phyloP scores from a whole-genome alignment of 2,113 vertebrate genomes.

The Naja naja region DNA sequence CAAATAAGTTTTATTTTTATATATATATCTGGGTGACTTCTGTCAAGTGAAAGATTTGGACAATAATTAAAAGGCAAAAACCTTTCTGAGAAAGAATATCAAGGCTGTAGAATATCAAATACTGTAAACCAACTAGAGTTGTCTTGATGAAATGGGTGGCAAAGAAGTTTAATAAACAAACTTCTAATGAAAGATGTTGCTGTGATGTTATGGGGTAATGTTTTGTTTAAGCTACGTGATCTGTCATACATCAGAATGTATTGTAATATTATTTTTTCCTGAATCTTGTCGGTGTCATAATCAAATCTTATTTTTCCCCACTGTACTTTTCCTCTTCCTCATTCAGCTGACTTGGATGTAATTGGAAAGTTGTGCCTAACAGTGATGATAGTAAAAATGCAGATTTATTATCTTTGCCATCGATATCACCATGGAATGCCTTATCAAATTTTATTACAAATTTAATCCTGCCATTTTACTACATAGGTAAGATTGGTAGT shows the following conservation, averaged over 20 bases:
- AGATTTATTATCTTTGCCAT: not conserved
- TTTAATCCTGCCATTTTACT: not conserved
- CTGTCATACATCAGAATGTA: not conserved
- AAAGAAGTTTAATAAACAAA: not conserved
- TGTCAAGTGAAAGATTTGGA: not conserved
- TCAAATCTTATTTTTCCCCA: not conserved
- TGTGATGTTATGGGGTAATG: not conserved
- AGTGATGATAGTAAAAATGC: not conserved
- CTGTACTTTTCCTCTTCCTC: not conserved
- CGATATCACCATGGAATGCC: not conserved
- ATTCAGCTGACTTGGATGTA: conserved; percentile 5
- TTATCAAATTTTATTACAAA: not conserved
- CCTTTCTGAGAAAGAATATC: too few species aligned
- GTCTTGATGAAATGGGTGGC: not conserved
- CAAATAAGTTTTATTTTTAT: not conserved
- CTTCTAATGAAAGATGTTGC: not conserved
- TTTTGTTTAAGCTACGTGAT: not conserved
- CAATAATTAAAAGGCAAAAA: not conserved
- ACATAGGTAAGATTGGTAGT: not conserved
- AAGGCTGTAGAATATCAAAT: not conserved
- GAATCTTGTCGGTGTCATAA: conserved; percentile 24
- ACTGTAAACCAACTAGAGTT: not conserved
- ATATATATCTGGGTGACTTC: not conserved
- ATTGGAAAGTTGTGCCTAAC: not conserved
- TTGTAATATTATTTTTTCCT: not conserved